Conservation (phyloP, 2,113 vertebrate species). For the Upupa epops region DNA sequence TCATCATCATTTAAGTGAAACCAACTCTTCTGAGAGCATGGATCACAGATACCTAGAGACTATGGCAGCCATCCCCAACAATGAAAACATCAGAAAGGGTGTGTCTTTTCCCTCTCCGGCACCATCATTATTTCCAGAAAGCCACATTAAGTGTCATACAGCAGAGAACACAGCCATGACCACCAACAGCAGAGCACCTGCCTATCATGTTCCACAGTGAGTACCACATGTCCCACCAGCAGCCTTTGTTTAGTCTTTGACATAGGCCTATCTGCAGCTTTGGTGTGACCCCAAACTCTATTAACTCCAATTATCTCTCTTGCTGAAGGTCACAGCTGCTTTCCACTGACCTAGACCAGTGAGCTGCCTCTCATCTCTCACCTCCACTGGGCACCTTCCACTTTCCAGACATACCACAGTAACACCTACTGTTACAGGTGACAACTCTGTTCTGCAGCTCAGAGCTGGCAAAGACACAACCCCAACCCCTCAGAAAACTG, state of each 20-base stretch:
- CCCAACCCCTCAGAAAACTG: too few species aligned
- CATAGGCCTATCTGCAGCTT: not conserved
- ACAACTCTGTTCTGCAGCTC: too few species aligned
- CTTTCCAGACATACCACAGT: not conserved
- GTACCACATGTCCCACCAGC: not conserved
- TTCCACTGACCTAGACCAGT: not conserved
- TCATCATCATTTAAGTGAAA: not conserved
- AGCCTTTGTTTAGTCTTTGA: not conserved
- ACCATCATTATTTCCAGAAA: not conserved
- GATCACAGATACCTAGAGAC: fast-evolving
- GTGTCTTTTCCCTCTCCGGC: not conserved
- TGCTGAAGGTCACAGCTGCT: not conserved
- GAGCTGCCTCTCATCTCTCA: too few species aligned
- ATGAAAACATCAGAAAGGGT: too few species aligned
- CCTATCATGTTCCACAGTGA: not conserved
- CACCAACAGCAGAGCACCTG: not conserved
- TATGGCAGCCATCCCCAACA: too few species aligned
- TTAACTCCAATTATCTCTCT: not conserved
- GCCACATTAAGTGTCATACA: not conserved
- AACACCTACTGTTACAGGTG: too few species aligned
- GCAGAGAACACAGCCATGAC: not conserved
- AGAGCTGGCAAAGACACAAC: too few species aligned
- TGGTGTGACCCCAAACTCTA: not conserved
- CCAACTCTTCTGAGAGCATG: not conserved
- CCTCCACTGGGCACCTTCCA: too few species aligned